Evolutionary conservation across 2,888 invertebrate species (phyloP).

Genomic region (Plagodis dolabraria): DNA sequence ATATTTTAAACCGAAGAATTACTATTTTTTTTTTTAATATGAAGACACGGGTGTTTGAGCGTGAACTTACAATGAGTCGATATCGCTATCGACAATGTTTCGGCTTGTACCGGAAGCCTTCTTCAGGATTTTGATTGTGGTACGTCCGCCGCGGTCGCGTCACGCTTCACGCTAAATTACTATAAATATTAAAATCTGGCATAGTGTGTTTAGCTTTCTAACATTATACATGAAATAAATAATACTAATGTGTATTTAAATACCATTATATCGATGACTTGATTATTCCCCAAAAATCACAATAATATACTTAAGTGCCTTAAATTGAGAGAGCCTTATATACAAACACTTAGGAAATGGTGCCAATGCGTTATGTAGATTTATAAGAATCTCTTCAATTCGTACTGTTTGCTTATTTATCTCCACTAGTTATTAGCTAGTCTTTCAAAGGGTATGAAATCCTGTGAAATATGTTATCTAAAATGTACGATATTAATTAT

Average conservation of each 20-base stretch:
- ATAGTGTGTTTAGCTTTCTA: constrained; percentile 18
- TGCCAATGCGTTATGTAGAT: constrained; percentile 59
- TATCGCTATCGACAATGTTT: too few species aligned
- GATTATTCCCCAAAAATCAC: constrained; percentile 4
- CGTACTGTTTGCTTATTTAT: constrained; percentile 42
- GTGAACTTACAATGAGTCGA: too few species aligned
- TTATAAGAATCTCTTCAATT: constrained; percentile 64
- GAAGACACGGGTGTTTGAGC: too few species aligned
- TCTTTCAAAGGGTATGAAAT: constrained; percentile 35
- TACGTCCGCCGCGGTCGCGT: too few species aligned
- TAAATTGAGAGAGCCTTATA: constrained; percentile 41
- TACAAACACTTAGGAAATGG: constrained; percentile 40
- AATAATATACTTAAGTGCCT: constrained; percentile 44
- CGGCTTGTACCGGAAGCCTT: too few species aligned
- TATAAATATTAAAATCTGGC: constrained; percentile 16
- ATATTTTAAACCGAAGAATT: not conserved
- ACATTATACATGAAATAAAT: constrained; percentile 5
- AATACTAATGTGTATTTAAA: constrained; percentile 23
- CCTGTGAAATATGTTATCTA: too few species aligned
- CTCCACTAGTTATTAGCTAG: constrained; percentile 69
- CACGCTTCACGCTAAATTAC: too few species aligned
- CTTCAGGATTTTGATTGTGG: too few species aligned
- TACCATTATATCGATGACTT: not conserved
- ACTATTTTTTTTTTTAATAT: too few species aligned
- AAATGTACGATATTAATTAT: too few species aligned